Evolutionary conservation across 2,888 invertebrate species (phyloP), one percentile per base, ranked within the genome.

Genomic region (Cepaea hortensis): DNA sequence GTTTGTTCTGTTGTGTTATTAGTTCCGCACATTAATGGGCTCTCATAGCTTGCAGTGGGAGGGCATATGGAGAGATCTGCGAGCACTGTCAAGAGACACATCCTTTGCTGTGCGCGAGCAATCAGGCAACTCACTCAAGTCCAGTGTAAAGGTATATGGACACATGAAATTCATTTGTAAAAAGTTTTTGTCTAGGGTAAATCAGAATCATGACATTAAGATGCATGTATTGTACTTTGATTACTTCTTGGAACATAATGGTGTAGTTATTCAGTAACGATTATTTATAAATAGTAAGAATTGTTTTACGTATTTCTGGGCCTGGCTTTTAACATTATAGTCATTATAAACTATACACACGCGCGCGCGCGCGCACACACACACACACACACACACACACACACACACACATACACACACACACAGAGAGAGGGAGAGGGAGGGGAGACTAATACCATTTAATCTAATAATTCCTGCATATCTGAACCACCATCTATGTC

Each of bases 31-130:
- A 9, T 70, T 90, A 61, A 85, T 93, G 65, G 94, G 94, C 35
- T 81, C 88, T 88, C 98, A 99, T 94, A 97, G 96, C 91, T 93
- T 99, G 85, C 97, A 97, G 92, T 98, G 97, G 96, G 98, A 98
- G 95, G 97, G 96, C 0, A 95, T 96, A 4, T 97, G 98, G 94
- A 96, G 98, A 89, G 97, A 98, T 90, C 95, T 98, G 7, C 95
- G 96, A 13, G 94, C 97, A 18, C 95, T 97, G 18, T 96, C 96
- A 90, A 96, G 97, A 90, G 96, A 96, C 77, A 96, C 97, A 6
- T 96, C 97, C 73, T 98, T 99, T 95, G 96, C 96, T 85, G 97
- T 99, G 46, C 95, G 98, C 9, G 98, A 99, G 95, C 97, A 97
- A 93, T 96, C 97, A 87, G 98, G 99, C 0, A 97, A 98, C 72